Percentiles rank a stretch among this genome's conserved stretches.
phyloP scores from a whole-genome alignment of 2,888 invertebrate species.

The Brachypalpus laphriformis region DNA sequence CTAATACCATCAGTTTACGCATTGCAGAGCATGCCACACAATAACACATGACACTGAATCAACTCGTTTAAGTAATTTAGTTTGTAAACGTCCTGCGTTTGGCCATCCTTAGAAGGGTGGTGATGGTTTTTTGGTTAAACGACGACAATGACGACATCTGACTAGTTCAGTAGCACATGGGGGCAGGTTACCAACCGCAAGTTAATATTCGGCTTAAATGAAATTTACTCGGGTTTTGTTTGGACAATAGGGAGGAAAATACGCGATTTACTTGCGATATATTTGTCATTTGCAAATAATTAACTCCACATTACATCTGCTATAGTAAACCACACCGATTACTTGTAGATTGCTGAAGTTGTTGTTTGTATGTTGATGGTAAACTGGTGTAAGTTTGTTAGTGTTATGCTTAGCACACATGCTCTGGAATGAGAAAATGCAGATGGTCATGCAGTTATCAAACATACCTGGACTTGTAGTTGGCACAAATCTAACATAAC shows the following conservation, averaged over 20 bases:
- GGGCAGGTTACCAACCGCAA: conserved; percentile 23
- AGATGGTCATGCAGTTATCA: no score
- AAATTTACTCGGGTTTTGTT: background rate
- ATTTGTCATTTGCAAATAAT: conserved; percentile 50
- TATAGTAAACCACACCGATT: conserved; percentile 24
- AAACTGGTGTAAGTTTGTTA: background rate
- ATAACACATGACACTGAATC: background rate
- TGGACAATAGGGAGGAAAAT: conserved; percentile 1
- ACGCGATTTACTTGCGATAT: conserved; percentile 18
- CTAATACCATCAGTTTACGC: background rate
- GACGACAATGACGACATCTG: no score
- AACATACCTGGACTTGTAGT: no score
- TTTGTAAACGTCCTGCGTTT: background rate
- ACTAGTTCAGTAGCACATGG: background rate
- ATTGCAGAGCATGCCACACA: background rate
- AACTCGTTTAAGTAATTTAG: background rate
- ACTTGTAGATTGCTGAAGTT: conserved; percentile 14
- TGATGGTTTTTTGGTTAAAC: background rate
- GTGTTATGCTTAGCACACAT: background rate
- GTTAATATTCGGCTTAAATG: conserved; percentile 34
- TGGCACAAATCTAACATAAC: no score
- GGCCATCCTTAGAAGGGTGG: background rate
- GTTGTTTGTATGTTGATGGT: background rate
- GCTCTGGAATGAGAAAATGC: background rate
- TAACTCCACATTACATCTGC: conserved; percentile 48